Conservation (phyloP, 2,888 invertebrate species). For the Trichacis sp. region DNA sequence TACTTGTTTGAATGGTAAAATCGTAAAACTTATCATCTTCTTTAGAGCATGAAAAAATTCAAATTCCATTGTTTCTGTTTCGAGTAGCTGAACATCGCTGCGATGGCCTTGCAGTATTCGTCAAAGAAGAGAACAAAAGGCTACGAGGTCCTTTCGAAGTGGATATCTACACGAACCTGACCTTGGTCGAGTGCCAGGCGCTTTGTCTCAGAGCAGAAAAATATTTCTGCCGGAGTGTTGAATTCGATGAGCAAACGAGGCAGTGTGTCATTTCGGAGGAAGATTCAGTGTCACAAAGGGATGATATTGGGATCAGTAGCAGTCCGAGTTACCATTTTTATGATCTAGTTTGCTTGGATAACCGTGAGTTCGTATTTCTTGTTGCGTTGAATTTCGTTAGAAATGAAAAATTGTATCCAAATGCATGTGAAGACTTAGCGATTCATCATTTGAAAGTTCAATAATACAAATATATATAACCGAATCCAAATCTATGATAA, state of each 20-base stretch:
- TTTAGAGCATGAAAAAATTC: background rate
- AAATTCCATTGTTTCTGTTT: conserved; percentile 32
- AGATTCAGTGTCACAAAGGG: conserved; percentile 89
- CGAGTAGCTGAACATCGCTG: conserved; percentile 83
- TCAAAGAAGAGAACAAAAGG: conserved; percentile 90
- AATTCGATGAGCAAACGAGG: conserved; percentile 88
- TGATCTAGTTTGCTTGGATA: conserved; percentile 89
- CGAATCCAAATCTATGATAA: background rate
- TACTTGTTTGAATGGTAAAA: conserved; percentile 85
- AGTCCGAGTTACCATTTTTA: conserved; percentile 90
- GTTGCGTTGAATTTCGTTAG: conserved; percentile 6
- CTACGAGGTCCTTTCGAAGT: conserved; percentile 90
- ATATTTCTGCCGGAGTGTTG: conserved; percentile 90
- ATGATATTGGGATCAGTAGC: conserved; percentile 86
- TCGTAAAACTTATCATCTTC: no score
- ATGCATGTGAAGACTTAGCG: no score
- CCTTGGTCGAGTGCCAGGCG: conserved; percentile 88
- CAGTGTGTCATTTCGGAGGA: conserved; percentile 92
- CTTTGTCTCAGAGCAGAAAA: conserved; percentile 90
- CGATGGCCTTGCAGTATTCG: conserved; percentile 87
- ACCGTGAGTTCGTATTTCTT: conserved; percentile 78
- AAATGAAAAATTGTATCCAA: no score
- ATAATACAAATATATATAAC: no score
- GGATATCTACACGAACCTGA: conserved; percentile 87
- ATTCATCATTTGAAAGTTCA: no score